Evolutionary conservation across 2,888 invertebrate species (phyloP), one percentile per base, ranked within the genome.

Genomic region (Acanthacorydalis orientalis): DNA sequence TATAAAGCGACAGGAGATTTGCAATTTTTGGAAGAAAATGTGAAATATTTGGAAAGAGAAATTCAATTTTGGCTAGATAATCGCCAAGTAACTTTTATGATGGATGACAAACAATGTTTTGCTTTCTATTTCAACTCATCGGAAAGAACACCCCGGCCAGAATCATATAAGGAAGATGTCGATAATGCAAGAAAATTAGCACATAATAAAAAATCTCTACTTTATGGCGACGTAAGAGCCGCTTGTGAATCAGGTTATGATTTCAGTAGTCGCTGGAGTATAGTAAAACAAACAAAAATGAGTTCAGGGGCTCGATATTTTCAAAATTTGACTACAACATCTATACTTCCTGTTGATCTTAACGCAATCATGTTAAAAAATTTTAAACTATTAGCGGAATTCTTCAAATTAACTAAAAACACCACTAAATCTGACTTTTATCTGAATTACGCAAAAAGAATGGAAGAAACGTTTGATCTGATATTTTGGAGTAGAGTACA

Each of bases 201-300:
- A 1, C 61, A 66, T 39, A 68, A 70, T 44, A 68, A 67, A 52
- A 54, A 54, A 49, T 52, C 58, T 35, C 67, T 73, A 43, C 71
- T 78, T 48, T 86, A 81, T 60, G 68, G 70, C 10, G 78, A 85
- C 52, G 64, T 85, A 12, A 83, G 83, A 57, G 78, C 89, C 78
- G 84, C 35, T 85, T 80, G 0, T 0, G 91, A 91, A 59, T 86
- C 85, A 0, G 91, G 91, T 1, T 42, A 42, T 89, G 91, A 91
- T 60, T 92, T 89, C 64, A 85, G 85, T 0, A 77, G 80, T 0
- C 71, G 91, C 16, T 91, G 90, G 90, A 82, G 83, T 60, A 74
- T 80, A 46, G 65, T 75, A 4, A 70, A 74, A 37, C 76, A 76
- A 10, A 74, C 75, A 1, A 75, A 76, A 51, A 70, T 67, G 51